phyloP scores from a whole-genome alignment of 2,888 invertebrate genomes.

The Himalopsyche tibetana region DNA sequence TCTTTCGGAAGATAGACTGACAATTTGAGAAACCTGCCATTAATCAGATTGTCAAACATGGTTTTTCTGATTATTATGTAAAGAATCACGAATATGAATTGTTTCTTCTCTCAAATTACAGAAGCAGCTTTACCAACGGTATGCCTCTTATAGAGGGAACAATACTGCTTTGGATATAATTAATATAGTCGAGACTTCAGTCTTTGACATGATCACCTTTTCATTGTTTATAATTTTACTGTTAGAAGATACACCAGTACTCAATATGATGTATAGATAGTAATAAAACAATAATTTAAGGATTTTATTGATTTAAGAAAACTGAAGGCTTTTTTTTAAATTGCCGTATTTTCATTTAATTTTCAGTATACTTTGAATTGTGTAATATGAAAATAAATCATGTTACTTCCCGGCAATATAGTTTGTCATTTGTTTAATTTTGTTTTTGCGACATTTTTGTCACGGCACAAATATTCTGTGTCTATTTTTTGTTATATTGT shows the following conservation, averaged over 20 bases:
- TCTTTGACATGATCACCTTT: too few relatives aligned
- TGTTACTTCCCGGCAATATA: neutral
- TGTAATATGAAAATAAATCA: slow-evolving; percentile 4
- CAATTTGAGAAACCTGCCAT: too few relatives aligned
- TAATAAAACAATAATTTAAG: neutral
- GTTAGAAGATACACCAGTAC: neutral
- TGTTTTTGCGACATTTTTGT: neutral
- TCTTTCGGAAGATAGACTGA: too few relatives aligned
- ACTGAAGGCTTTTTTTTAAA: neutral
- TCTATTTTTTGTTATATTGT: neutral
- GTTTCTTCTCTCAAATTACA: too few relatives aligned
- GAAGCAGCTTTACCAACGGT: too few relatives aligned
- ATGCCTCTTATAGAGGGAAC: too few relatives aligned
- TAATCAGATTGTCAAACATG: too few relatives aligned
- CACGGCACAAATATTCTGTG: neutral
- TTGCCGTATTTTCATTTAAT: neutral
- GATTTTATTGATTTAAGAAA: neutral
- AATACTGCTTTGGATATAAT: too few relatives aligned
- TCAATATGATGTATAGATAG: neutral
- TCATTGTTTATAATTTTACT: too few relatives aligned
- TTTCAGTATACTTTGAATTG: neutral
- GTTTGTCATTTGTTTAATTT: neutral
- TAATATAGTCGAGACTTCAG: too few relatives aligned
- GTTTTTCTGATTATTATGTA: too few relatives aligned
- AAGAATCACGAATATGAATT: too few relatives aligned